Base-by-base conservation (phyloP, 1,140 invertebrate species). In the Hyphantria cunea region DNA sequence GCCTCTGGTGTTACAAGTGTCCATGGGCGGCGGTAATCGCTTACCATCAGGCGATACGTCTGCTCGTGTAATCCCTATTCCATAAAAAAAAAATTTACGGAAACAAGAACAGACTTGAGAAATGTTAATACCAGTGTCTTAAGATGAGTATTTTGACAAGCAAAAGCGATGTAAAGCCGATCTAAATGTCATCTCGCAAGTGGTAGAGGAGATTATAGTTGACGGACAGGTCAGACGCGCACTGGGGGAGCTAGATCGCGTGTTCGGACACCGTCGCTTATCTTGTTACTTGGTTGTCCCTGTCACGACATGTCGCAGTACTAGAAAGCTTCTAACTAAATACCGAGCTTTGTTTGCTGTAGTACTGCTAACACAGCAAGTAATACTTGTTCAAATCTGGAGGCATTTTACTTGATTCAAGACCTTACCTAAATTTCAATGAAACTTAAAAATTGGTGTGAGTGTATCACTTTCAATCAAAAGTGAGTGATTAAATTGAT, bases 211-310 rank as follows among this genome's bases (percentile, higher is more conserved):
- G 41, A 59, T 64, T 55, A 70, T 25, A 58, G 45, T 33, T 33
- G 37, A 65, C 49, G 63, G 41, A 7, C 41, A 39, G 25, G 37
- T 25, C 17, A 11, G 13, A n/a, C 44, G 44, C 25, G 17, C 13
- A 37, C 32, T 39, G 49, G 49, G 42, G 17, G 17, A 25, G 17
- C 5, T 44, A 44, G 42, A 25, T 53, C 45, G 66, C 70, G 63
- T 63, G 70, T 54, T 15, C 39, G 39, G 64, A 66, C 51, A 54
- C 33, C 52, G n/a, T 54, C 64, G 67, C 67, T 73, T 73, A 73
- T 73, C 71, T 73, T 67, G 71, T 73, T 61, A 73, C 55, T 58
- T 32, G 42, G 25, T 51, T 60, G 64, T 66, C 66, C 44, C 51
- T 67, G 67, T 73, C 66, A 64, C 64, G 59, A 64, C 55, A 58